Evolutionary conservation across 2,113 vertebrate species (phyloP).

Genomic region (Nymphicus hollandicus): DNA sequence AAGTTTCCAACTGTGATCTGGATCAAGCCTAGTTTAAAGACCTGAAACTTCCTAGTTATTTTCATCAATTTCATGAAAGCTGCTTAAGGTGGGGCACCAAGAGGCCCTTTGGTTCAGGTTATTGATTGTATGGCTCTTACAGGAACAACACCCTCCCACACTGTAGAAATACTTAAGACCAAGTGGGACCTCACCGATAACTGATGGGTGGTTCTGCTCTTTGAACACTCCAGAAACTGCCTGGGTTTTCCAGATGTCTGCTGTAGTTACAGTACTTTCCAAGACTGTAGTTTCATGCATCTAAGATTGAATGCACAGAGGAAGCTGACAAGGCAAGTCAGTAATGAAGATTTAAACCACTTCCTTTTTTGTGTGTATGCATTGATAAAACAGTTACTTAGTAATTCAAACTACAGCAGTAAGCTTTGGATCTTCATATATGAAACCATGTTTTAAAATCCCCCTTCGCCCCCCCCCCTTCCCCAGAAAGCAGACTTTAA

Average conservation of each 20-base stretch:
- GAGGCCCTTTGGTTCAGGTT: background rate
- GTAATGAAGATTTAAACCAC: background rate
- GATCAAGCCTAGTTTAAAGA: background rate
- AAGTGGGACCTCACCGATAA: background rate
- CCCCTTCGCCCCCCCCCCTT: too few relatives aligned
- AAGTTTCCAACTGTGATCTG: background rate
- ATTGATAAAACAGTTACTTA: background rate
- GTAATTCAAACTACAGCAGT: background rate
- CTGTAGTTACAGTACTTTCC: background rate
- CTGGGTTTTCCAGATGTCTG: background rate
- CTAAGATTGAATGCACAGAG: background rate
- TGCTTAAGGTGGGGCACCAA: background rate
- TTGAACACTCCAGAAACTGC: background rate
- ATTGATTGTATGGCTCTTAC: background rate
- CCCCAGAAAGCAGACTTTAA: background rate
- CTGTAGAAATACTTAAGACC: background rate
- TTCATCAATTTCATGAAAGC: background rate
- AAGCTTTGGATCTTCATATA: background rate
- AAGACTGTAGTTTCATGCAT: background rate
- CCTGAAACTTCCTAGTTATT: background rate
- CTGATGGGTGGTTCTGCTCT: background rate
- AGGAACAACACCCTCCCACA: background rate
- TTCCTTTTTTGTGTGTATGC: background rate
- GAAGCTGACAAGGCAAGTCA: background rate
- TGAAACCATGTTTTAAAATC: background rate